A percentile compares a stretch with the other conserved stretches of the same genome.
Evolutionary conservation across 2,113 vertebrate genomes (phyloP).

Genomic region (Ondatra zibethicus): DNA sequence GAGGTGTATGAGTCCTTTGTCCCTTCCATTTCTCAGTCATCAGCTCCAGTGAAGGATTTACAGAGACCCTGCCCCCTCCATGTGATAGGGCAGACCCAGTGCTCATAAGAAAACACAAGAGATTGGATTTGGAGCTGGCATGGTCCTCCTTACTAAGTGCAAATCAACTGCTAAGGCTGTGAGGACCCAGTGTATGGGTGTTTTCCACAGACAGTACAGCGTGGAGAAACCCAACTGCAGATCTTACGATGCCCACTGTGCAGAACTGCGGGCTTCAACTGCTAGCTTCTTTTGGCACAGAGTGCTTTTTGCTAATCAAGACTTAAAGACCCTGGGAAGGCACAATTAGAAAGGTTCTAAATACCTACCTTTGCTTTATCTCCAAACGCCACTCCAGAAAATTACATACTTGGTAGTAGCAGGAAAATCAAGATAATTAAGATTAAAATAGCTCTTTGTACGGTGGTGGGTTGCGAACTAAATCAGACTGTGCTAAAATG

Average conservation of each 20-base stretch:
- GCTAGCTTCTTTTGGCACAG: not conserved
- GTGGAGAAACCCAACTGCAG: not conserved
- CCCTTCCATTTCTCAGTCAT: not conserved
- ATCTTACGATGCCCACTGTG: not conserved
- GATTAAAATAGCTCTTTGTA: conserved; percentile 39
- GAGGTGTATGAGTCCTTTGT: not conserved
- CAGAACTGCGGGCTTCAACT: not conserved
- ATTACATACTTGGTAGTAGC: not conserved
- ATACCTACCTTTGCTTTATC: not conserved
- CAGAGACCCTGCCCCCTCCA: not conserved
- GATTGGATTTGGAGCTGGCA: not conserved
- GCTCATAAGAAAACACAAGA: not conserved
- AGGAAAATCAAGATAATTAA: conserved; percentile 38
- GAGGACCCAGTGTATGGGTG: not conserved
- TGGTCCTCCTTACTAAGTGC: not conserved
- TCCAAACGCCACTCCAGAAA: not conserved
- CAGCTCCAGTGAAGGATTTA: not conserved
- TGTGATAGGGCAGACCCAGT: not conserved
- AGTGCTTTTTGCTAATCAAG: not conserved
- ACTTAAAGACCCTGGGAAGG: not conserved
- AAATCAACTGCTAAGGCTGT: no score
- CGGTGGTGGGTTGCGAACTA: not conserved
- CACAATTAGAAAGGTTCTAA: conserved; percentile 20
- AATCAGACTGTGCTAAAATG: not conserved
- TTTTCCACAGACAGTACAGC: not conserved